Conservation (phyloP, 2,113 vertebrate species). For the Leucoraja erinaceus region DNA sequence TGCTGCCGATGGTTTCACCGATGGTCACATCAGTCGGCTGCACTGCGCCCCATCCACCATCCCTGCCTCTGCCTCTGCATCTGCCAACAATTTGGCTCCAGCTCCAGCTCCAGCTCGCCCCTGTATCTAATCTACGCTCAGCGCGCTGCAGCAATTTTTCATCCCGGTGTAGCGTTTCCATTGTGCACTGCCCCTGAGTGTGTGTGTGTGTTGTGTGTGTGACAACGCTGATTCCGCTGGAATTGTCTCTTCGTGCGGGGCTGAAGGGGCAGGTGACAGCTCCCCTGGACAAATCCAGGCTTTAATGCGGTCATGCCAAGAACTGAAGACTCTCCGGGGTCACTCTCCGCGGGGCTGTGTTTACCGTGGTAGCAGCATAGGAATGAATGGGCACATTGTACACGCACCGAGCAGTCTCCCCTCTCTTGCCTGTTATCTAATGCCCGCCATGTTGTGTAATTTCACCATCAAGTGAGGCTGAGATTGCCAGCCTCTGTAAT, state of each 20-base stretch:
- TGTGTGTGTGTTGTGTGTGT: not conserved
- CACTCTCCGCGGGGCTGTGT: not conserved
- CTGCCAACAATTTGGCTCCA: not conserved
- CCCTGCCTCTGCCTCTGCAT: not conserved
- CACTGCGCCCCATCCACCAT: not conserved
- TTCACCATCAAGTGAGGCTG: not conserved
- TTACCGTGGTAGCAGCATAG: not conserved
- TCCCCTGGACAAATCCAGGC: not conserved
- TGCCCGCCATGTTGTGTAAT: slow-evolving; percentile 25
- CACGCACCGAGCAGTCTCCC: not conserved
- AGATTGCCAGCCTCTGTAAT: not conserved
- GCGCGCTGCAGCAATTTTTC: slow-evolving; percentile 59
- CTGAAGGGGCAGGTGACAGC: not conserved
- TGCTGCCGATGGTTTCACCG: not conserved
- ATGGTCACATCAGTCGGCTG: not conserved
- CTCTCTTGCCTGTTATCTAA: slow-evolving; percentile 1
- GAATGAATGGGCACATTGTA: too few species aligned
- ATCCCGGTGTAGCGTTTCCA: slow-evolving; percentile 53
- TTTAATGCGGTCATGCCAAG: too few species aligned
- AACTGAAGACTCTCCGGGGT: not conserved
- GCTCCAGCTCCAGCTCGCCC: slow-evolving; percentile 42
- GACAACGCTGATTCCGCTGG: not conserved
- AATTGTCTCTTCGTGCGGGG: not conserved
- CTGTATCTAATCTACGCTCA: slow-evolving; percentile 44
- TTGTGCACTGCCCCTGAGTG: slow-evolving; percentile 44